Conservation (phyloP, 2,797 vertebrate genomes). For the Myotis daubentonii region DNA sequence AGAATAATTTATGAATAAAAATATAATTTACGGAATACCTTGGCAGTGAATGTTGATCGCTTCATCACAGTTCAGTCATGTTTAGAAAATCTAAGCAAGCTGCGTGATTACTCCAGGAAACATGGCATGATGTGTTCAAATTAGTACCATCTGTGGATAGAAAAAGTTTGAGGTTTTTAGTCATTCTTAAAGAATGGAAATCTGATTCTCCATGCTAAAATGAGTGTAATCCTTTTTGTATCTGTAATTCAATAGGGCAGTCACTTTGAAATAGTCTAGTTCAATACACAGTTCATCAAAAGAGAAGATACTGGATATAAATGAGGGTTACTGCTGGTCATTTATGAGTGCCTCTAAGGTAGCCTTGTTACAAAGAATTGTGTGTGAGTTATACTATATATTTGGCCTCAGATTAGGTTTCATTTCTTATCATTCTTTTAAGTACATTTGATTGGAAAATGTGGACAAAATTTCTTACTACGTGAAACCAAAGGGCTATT, state of each 20-base stretch:
- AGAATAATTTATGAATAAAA: conserved; percentile 77
- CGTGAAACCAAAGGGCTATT: neutral
- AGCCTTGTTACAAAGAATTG: neutral
- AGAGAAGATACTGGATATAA: conserved; percentile 74
- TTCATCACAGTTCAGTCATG: conserved; percentile 86
- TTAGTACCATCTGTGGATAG: conserved; percentile 86
- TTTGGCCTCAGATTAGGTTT: conserved; percentile 62
- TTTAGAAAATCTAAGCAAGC: conserved; percentile 87
- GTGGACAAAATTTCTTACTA: conserved; percentile 38
- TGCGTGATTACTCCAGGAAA: conserved; percentile 85
- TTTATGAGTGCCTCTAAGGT: conserved; percentile 31
- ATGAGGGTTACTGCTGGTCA: conserved; percentile 81
- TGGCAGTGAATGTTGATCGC: conserved; percentile 81
- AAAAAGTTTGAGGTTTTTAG: conserved; percentile 84
- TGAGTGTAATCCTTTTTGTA: conserved; percentile 87
- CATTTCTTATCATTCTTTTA: conserved; percentile 60
- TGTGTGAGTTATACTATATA: neutral
- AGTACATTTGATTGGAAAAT: conserved; percentile 30
- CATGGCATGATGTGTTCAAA: conserved; percentile 87
- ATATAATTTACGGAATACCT: conserved; percentile 75
- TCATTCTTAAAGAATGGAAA: conserved; percentile 89
- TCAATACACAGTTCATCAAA: conserved; percentile 79
- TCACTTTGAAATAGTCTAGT: conserved; percentile 84
- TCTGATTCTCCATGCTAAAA: conserved; percentile 87
- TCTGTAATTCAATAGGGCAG: conserved; percentile 86